phyloP scores from a whole-genome alignment of 2,113 vertebrate genomes.

The Pterocles burchelli region DNA sequence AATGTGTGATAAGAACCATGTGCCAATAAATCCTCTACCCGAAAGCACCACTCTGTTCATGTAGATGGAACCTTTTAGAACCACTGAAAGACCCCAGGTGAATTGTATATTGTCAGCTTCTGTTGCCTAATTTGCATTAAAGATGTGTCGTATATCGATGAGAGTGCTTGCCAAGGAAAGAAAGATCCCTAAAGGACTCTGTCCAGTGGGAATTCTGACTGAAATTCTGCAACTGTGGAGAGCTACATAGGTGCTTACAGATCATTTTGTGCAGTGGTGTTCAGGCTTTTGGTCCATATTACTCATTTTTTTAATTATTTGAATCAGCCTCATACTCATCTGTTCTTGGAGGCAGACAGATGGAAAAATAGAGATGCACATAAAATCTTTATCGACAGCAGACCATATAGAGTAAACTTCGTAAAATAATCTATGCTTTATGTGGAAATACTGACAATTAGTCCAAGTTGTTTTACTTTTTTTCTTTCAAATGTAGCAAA shows the following conservation, averaged over 20 bases:
- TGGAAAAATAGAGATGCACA: background rate
- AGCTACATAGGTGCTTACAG: background rate
- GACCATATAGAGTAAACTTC: background rate
- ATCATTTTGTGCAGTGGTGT: background rate
- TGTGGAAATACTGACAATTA: background rate
- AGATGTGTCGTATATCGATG: background rate
- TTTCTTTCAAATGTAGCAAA: background rate
- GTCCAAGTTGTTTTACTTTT: background rate
- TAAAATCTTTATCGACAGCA: background rate
- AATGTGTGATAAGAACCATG: background rate
- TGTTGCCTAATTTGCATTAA: constrained; percentile 25
- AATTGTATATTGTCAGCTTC: background rate
- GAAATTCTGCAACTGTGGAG: background rate
- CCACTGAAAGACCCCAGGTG: background rate
- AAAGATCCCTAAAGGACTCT: background rate
- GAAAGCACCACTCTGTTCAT: background rate
- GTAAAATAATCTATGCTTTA: background rate
- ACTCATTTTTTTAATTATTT: background rate
- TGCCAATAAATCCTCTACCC: background rate
- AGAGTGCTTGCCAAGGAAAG: background rate
- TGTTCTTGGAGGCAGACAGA: background rate
- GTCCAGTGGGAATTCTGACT: background rate
- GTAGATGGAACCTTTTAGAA: background rate
- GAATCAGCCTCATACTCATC: background rate
- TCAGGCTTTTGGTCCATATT: background rate